phyloP scores from a whole-genome alignment of 2,888 invertebrate genomes.

The Hydraecia micacea region DNA sequence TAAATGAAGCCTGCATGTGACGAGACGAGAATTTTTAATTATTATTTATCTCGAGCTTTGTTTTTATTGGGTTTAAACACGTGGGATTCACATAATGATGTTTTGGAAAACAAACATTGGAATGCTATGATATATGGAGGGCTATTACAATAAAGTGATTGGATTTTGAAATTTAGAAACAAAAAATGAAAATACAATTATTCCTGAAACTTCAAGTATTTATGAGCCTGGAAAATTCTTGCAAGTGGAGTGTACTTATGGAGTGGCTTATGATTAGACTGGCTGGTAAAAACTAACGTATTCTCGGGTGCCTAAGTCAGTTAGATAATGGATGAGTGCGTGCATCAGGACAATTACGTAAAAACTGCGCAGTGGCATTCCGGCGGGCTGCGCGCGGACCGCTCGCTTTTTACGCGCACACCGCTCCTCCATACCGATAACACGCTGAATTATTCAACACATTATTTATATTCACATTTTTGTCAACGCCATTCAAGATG shows the following conservation, averaged over 20 bases:
- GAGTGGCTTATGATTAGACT: slow-evolving; percentile 65
- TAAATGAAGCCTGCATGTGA: slow-evolving; percentile 77
- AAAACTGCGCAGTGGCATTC: slow-evolving; percentile 88
- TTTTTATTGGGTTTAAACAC: slow-evolving; percentile 58
- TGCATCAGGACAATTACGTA: slow-evolving; percentile 88
- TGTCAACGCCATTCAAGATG: slow-evolving; percentile 89
- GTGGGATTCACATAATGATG: slow-evolving; percentile 51
- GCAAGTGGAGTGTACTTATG: slow-evolving; percentile 46
- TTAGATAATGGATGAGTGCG: slow-evolving; percentile 90
- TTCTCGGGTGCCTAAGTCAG: slow-evolving; percentile 67
- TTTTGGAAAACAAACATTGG: slow-evolving; percentile 14
- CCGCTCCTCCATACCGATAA: slow-evolving; percentile 87
- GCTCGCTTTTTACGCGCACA: slow-evolving; percentile 81
- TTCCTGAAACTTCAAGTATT: slow-evolving; percentile 43
- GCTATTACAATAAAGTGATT: slow-evolving; percentile 6
- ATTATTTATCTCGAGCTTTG: slow-evolving; percentile 62
- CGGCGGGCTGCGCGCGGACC: slow-evolving; percentile 79
- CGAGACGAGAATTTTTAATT: slow-evolving; percentile 84
- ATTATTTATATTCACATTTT: slow-evolving; percentile 90
- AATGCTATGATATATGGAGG: neutral
- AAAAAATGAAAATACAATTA: slow-evolving; percentile 15
- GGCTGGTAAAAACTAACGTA: slow-evolving; percentile 63
- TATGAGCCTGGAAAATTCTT: slow-evolving; percentile 40
- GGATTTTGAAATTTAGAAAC: neutral
- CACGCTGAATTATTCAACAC: slow-evolving; percentile 90